Base-by-base conservation (phyloP, 2,888 invertebrate species). In the Leptinotarsa rubiginosa region DNA sequence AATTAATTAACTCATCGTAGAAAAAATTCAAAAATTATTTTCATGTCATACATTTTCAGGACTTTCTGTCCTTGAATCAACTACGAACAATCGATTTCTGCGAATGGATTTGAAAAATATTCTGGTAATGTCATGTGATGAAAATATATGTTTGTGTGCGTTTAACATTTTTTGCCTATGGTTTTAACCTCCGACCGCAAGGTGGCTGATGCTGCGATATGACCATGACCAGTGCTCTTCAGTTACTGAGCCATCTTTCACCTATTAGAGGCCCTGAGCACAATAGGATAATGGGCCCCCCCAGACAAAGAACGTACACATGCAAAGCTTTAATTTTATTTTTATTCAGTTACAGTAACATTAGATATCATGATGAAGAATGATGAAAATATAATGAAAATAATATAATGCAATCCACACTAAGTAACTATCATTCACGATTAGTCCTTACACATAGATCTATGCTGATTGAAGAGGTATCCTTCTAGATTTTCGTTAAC, bases 381-480 rank as follows among this genome's bases (percentile, higher is more conserved):
- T n/a, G n/a, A n/a, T n/a, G n/a, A n/a, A n/a, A n/a, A n/a, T 0
- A 65, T 15, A 13, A 22, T 22, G 25, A 25, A 47, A 65, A 65
- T 65, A 41, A 47, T 65, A 65, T 47, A 65, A 65, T 65, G 66
- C 41, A 47, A 65, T 18, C 66, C 66, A 65, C 13, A 65, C 66
- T 41, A 47, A 65, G 47, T 65, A 65, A 2, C 10, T 41, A 47
- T 41, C 47, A 65, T 65, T 47, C 65, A 65, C 66, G 1, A 65
- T 65, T 47, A 3, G 66, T 65, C 3, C 47, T 18, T 65, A 25
- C 12, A 65, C 12, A 25, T 25, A 25, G 2, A 25, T 25, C 25
- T 25, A 25, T 25, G 25, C 2, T 47, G 47, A 22, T 54, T 54
- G 18, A 10, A 54, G 18, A 54, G 54, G 54, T 18, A 20, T n/a